These are phyloP conservation scores for Myoxocephalus aenaeus DNA, from an alignment of 2,797 vertebrate genomes.

Conservation along the genomic window DNA sequence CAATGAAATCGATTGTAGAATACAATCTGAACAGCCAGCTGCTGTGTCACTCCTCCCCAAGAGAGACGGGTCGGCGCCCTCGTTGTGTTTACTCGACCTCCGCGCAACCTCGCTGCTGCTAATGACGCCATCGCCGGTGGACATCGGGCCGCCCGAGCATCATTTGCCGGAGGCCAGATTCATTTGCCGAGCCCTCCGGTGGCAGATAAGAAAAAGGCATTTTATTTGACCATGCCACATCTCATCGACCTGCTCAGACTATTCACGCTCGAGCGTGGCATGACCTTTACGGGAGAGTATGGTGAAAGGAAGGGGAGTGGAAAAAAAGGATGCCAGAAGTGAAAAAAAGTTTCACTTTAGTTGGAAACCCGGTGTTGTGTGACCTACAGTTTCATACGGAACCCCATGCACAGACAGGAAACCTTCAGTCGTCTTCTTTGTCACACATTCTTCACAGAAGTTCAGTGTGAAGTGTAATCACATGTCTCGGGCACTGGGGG, in stretches of 20 bases:
- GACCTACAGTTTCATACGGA: conserved; percentile 37
- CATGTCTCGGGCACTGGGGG: background rate
- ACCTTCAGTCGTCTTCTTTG: conserved; percentile 38
- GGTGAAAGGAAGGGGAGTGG: conserved; percentile 24
- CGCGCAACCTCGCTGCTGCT: conserved; percentile 42
- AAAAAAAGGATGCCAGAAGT: conserved; percentile 31
- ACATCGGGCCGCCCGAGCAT: conserved; percentile 37
- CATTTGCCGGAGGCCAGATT: conserved; percentile 39
- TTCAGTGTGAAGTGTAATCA: conserved; percentile 43
- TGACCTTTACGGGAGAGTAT: conserved; percentile 69
- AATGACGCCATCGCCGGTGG: conserved; percentile 25
- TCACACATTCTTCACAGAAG: conserved; percentile 34
- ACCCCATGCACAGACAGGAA: conserved; percentile 15
- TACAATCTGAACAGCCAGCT: too few species aligned
- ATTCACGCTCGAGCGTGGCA: conserved; percentile 37
- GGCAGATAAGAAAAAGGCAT: conserved; percentile 61
- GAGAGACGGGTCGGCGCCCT: conserved; percentile 12
- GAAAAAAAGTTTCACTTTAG: conserved; percentile 34
- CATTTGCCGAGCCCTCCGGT: conserved; percentile 32
- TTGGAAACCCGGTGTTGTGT: conserved; percentile 26
- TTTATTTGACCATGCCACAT: conserved; percentile 58
- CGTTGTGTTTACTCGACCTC: conserved; percentile 66
- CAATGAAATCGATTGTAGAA: too few species aligned
- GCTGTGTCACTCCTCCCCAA: conserved; percentile 13
- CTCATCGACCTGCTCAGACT: conserved; percentile 28